Percentiles rank a stretch among this genome's conserved stretches.
phyloP scores from a whole-genome alignment of 2,888 invertebrate genomes.

The Temnothorax unifasciatus region DNA sequence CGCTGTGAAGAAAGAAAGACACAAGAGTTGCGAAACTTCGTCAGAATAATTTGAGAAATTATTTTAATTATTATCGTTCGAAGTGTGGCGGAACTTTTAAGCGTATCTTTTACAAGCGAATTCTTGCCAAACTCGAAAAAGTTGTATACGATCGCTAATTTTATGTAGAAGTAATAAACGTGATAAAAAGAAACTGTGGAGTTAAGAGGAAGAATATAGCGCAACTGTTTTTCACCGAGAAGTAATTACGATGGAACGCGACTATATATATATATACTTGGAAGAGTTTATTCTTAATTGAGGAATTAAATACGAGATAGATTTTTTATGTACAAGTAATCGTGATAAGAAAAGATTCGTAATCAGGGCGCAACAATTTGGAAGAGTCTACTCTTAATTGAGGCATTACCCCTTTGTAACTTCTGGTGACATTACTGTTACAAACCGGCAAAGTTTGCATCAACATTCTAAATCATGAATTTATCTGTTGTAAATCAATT shows the following conservation, averaged over 20 bases:
- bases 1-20: neutral
- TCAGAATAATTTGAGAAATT: neutral
- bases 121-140: neutral
- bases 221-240: neutral
- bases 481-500: too few species aligned
- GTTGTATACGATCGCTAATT: neutral
- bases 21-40: neutral
- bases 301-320: neutral
- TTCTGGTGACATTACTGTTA: too few species aligned
- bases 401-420: too few species aligned
- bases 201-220: neutral
- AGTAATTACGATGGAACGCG: neutral
- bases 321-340: neutral
- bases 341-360: neutral
- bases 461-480: too few species aligned
- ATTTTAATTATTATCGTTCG: neutral
- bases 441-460: too few species aligned
- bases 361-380: neutral
- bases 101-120: neutral
- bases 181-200: neutral
- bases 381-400: neutral
- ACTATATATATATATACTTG: too few species aligned
- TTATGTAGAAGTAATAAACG: neutral
- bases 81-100: neutral
- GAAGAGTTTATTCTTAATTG: neutral